These are phyloP conservation scores for Elymnias hypermnestra DNA, from an alignment of 1,140 invertebrate genomes.

Conservation along the genomic window DNA sequence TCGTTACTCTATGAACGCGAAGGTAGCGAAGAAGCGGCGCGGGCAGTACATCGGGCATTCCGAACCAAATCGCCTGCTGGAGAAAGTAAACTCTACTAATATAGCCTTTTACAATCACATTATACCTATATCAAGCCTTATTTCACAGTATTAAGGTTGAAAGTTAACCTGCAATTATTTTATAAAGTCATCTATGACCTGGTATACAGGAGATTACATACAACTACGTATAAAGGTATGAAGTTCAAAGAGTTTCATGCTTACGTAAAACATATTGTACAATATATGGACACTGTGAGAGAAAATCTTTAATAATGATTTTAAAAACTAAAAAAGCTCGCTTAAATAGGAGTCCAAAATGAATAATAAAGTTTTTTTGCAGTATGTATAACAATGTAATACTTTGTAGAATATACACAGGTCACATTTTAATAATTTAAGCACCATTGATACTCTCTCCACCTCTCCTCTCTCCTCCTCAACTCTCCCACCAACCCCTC, in stretches of 20 bases:
- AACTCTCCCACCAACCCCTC: no score
- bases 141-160: not conserved
- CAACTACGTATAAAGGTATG: not conserved
- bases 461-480: no score
- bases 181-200: constrained; percentile 24
- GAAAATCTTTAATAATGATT: no score
- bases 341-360: no score
- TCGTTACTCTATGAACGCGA: constrained; percentile 34
- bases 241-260: not conserved
- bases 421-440: no score
- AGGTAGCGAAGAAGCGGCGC: constrained; percentile 43
- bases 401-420: no score
- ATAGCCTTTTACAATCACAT: constrained; percentile 19
- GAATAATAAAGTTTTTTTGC: no score
- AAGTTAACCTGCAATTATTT: constrained; percentile 1
- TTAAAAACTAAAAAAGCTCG: no score
- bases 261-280: not conserved
- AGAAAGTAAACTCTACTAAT: constrained; percentile 61
- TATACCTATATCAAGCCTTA: constrained; percentile 11
- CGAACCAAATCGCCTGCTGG: constrained; percentile 50
- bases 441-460: no score
- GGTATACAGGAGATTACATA: constrained; percentile 28
- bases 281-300: no score
- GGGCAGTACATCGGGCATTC: constrained; percentile 62
- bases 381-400: no score